Evolutionary conservation across 2,113 vertebrate species (phyloP), one percentile per base, ranked within the genome.

Genomic region (Oreotrochilus melanogaster): DNA sequence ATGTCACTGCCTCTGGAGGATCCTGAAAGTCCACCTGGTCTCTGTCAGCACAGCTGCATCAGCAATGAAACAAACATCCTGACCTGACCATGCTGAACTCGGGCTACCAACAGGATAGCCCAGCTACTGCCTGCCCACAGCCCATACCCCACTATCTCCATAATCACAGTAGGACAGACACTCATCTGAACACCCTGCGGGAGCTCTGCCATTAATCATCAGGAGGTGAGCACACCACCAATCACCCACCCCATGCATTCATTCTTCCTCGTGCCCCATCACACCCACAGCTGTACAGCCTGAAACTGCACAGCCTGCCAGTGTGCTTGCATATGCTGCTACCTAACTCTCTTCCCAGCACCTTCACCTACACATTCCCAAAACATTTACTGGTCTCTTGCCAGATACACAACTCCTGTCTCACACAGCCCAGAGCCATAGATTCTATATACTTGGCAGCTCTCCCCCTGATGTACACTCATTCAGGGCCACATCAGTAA

Each of bases 131-230:
- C n/a, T n/a, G n/a, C n/a, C 5, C 53, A 21, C 3, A 2, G 31
- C 18, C 37, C n/a, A n/a, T 28, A 18, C 7, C 7, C 48, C 39
- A 51, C 0, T 0, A 17, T 7, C 39, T 17, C 14, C 13, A 5
- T 1, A 23, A 16, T 9, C n/a, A 12, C 6, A n/a, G 70, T 0
- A 17, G 64, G 60, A 22, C 3, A 25, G 54, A 45, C 37, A 6
- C 4, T 25, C 42, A 10, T 2, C 30, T 6, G 28, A 53, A 47
- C 12, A 18, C 27, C 61, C 58, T 5, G 1, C 3, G 12, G 25
- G 61, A 48, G 7, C 39, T 8, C 35, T 35, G 42, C 31, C 8
- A 14, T 14, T 14, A 43, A 23, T 43, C 62, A 87, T 39, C 13
- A n/a, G 54, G n/a, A 61, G 19, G 15, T 23, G 58, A 74, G 9